Base-by-base conservation (phyloP, 1,140 invertebrate genomes). In the Zaprionus lachaisei region DNA sequence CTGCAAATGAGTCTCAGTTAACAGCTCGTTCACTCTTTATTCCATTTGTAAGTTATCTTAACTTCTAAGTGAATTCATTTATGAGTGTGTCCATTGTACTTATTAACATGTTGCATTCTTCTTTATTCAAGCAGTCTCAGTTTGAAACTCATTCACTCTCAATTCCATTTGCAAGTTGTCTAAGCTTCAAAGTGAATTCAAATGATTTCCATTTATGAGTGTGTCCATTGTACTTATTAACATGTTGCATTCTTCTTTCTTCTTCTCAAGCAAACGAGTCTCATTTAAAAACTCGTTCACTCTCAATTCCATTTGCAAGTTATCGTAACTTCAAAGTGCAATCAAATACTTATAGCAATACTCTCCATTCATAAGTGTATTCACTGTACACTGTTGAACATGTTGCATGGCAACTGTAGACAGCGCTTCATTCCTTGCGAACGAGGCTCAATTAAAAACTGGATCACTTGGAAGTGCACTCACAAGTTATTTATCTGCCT, bases 381-480 rank as follows among this genome's bases (percentile, higher is more conserved):
- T 3, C 41, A 44, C 41, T 44, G 41, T 44, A 11, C 31, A 20
- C 17, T 47, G 17, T 47, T 47, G 2, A 44, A 9, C 7, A 17
- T 17, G 41, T 17, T 41, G 38, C 15, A 41, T n/a, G 41, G n/a
- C n/a, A 17, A 47, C 41, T n/a, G 41, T 51, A 20, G 20, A 12
- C 20, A 51, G 22, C 12, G 5, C 47, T 12, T 14, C 47, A 51
- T 12, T 41, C 38, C n/a, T 7, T 22, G 47, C 47, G 12, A 49
- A 49, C 47, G 17, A 49, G 47, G 7, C 17, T 9, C 47, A 17
- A 49, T 51, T 22, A 24, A 24, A 24, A 51, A 51, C 47, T 51
- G 20, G 47, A 51, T 51, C 20, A 51, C 47, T 51, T 24, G 4
- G 47, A 24, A 51, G 20, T 51, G 47, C 47, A 51, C 47, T 49